These are phyloP conservation scores for Anolis carolinensis DNA, from an alignment of 2,113 vertebrate genomes.

Conservation along the genomic window DNA sequence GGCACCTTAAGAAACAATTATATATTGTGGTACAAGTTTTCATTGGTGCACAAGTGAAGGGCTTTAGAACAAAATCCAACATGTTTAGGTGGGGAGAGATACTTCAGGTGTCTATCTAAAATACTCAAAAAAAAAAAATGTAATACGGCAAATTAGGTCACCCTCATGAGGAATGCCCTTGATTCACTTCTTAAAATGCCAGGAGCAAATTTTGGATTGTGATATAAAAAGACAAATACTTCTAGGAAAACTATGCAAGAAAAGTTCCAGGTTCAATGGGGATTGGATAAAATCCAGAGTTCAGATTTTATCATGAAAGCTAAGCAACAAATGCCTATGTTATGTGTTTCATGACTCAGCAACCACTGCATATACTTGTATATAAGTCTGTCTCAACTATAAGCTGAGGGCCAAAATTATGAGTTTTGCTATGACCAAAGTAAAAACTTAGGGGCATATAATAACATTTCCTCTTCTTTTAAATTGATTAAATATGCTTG, in stretches of 20 bases:
- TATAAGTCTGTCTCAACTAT: too few relatives aligned
- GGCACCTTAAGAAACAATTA: neutral
- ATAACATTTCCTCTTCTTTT: too few relatives aligned
- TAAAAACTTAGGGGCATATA: too few relatives aligned
- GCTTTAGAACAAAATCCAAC: neutral
- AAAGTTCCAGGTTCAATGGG: neutral
- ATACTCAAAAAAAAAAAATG: neutral
- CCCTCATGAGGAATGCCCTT: neutral
- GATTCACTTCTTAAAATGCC: neutral
- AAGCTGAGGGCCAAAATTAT: too few relatives aligned
- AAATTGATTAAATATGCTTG: too few relatives aligned
- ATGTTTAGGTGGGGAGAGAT: constrained; percentile 24
- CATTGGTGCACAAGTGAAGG: neutral
- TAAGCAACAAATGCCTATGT: too few relatives aligned
- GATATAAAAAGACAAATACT: neutral
- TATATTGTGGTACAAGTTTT: neutral
- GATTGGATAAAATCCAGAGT: neutral
- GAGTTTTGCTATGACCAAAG: too few relatives aligned
- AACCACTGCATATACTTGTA: too few relatives aligned
- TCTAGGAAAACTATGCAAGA: constrained; percentile 8
- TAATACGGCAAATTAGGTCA: constrained; percentile 16
- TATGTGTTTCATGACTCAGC: neutral
- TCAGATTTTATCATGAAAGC: neutral
- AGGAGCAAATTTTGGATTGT: neutral
- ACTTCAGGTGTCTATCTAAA: neutral